phyloP scores from a whole-genome alignment of 1,140 invertebrate species.

The Anadara kagoshimensis region DNA sequence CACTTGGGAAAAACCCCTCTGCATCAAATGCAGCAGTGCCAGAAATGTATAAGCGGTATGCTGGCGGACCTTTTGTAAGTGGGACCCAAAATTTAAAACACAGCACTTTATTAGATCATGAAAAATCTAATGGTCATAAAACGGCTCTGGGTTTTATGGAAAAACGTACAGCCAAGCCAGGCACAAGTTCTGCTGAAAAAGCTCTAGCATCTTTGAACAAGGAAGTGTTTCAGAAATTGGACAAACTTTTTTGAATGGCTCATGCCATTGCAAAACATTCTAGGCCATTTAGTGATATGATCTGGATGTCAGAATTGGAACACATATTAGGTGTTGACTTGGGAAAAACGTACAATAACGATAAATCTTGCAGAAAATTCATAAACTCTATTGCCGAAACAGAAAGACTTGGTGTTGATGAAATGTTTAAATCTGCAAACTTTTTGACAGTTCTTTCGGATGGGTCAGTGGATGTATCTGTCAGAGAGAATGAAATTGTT shows the following conservation, averaged over 20 bases:
- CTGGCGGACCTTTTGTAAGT: too few relatives aligned
- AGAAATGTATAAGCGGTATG: too few relatives aligned
- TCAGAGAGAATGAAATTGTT: conserved; percentile 15
- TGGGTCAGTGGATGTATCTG: conserved; percentile 11
- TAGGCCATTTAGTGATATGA: background rate
- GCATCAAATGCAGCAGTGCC: too few relatives aligned
- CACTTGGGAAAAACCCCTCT: too few relatives aligned
- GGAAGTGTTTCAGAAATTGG: background rate
- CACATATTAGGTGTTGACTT: background rate
- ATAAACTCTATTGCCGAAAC: background rate
- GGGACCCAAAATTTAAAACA: too few relatives aligned
- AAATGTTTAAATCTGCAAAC: background rate
- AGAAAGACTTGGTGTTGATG: background rate
- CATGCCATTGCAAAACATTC: background rate
- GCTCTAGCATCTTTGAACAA: background rate
- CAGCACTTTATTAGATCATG: too few relatives aligned
- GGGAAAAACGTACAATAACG: background rate
- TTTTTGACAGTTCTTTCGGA: conserved; percentile 18
- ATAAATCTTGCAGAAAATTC: background rate
- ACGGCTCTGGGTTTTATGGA: too few relatives aligned
- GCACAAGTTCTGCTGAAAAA: background rate
- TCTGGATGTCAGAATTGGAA: conserved; percentile 7
- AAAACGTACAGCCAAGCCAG: too few relatives aligned
- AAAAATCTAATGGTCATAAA: too few relatives aligned
- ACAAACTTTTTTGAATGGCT: conserved; percentile 1